phyloP scores from a whole-genome alignment of 1,140 invertebrate species.

The Ceratosolen solmsi region DNA sequence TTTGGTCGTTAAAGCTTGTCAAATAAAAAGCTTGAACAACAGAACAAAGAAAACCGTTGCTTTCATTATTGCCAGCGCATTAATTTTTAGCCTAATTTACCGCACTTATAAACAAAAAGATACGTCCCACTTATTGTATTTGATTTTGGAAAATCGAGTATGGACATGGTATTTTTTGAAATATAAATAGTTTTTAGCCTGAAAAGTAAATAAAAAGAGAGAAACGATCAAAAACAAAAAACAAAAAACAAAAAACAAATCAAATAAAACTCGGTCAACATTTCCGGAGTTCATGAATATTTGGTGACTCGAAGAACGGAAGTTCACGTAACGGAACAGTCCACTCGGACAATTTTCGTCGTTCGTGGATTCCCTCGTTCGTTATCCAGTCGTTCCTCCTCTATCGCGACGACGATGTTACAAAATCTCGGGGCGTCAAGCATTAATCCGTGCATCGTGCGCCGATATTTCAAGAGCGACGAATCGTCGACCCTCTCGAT shows the following conservation, averaged over 20 bases:
- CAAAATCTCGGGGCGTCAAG: not conserved
- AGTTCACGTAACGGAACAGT: not conserved
- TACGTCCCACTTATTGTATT: not conserved
- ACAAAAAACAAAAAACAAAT: too few species aligned
- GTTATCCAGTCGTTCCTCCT: not conserved
- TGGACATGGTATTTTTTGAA: too few species aligned
- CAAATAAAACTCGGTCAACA: not conserved
- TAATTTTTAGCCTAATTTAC: not conserved
- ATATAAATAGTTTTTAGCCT: not conserved
- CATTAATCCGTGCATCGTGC: not conserved
- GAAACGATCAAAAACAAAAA: too few species aligned
- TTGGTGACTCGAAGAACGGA: not conserved
- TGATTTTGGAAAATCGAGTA: not conserved
- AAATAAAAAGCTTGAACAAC: not conserved
- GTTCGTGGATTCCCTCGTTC: not conserved
- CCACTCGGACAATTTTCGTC: not conserved
- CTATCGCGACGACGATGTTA: not conserved
- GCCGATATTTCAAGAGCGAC: too few species aligned
- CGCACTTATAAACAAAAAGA: not conserved
- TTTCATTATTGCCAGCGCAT: not conserved
- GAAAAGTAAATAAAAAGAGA: not conserved
- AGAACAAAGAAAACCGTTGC: not conserved
- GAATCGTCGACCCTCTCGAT: too few species aligned
- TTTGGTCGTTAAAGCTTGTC: not conserved
- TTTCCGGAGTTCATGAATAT: not conserved